Evolutionary conservation across 2,113 vertebrate genomes (phyloP).

Genomic region (Lepisosteus oculatus): DNA sequence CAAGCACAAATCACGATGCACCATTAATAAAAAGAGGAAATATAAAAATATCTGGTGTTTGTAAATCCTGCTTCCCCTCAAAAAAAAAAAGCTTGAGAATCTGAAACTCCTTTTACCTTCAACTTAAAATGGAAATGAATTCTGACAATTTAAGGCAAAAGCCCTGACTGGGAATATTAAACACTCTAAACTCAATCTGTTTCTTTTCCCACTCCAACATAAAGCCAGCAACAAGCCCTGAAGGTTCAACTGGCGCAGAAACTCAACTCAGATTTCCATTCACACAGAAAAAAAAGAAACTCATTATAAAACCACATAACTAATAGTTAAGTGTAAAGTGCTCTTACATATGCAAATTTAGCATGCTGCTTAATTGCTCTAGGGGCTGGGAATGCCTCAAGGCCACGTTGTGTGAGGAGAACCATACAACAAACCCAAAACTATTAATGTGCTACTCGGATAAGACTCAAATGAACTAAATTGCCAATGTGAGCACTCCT

Average conservation of each 20-base stretch:
- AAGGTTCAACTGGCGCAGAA: not conserved
- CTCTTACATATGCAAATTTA: constrained; percentile 26
- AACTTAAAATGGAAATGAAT: no score
- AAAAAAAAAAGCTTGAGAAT: no score
- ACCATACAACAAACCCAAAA: constrained; percentile 4
- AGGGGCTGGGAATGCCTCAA: not conserved
- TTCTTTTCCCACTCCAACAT: no score
- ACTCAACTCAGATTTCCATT: not conserved
- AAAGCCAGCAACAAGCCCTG: no score
- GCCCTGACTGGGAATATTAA: no score
- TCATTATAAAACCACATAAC: constrained; percentile 2
- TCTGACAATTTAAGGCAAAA: no score
- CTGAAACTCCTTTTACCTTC: no score
- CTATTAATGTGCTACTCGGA: constrained; percentile 18
- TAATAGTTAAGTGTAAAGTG: not conserved
- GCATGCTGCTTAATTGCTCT: constrained; percentile 2
- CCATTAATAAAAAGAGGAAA: no score
- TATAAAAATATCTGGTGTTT: no score
- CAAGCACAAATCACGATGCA: no score
- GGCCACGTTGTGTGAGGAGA: constrained; percentile 10
- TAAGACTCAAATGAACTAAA: constrained; percentile 18
- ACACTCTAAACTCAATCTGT: no score
- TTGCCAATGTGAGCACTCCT: not conserved
- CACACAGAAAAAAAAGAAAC: not conserved
- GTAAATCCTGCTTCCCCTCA: no score